Percentiles rank a stretch among this genome's conserved stretches.
phyloP scores from a whole-genome alignment of 2,113 vertebrate species.

The Triplophysa rosa region DNA sequence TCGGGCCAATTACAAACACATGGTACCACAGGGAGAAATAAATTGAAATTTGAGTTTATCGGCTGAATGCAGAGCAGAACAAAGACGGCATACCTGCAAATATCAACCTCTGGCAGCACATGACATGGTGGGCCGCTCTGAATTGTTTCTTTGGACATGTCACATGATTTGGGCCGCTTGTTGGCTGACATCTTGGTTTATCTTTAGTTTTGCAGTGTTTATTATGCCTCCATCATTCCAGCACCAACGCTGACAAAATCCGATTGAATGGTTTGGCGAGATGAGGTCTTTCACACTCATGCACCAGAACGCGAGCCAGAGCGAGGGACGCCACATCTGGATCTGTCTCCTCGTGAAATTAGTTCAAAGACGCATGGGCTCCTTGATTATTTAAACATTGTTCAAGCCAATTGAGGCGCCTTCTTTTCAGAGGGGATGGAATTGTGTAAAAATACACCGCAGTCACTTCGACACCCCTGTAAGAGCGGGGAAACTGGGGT shows the following conservation, averaged over 20 bases:
- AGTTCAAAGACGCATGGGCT: slow-evolving; percentile 63
- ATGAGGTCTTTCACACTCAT: slow-evolving; percentile 29
- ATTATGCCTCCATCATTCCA: slow-evolving; percentile 40
- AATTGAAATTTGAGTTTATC: slow-evolving; percentile 34
- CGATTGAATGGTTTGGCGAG: slow-evolving; percentile 24
- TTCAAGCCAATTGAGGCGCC: slow-evolving; percentile 58
- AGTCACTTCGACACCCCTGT: slow-evolving; percentile 56
- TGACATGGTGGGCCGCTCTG: neutral
- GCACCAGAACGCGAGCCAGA: slow-evolving; percentile 17
- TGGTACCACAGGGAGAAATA: slow-evolving; percentile 34
- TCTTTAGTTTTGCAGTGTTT: slow-evolving; percentile 44
- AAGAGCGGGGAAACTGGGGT: slow-evolving; percentile 16
- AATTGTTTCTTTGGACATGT: neutral
- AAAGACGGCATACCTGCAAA: slow-evolving; percentile 16
- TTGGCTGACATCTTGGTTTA: slow-evolving; percentile 25
- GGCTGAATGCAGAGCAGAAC: slow-evolving; percentile 19
- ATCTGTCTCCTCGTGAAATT: slow-evolving; percentile 53
- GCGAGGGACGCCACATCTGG: slow-evolving; percentile 57
- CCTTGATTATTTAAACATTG: slow-evolving; percentile 66
- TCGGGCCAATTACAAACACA: slow-evolving; percentile 58
- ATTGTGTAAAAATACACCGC: slow-evolving; percentile 54
- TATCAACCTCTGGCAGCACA: neutral
- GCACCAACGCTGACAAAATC: slow-evolving; percentile 36
- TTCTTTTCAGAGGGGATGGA: slow-evolving; percentile 43
- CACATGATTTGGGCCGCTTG: slow-evolving; percentile 34